Evolutionary conservation across 1,140 invertebrate species (phyloP), one percentile per base, ranked within the genome.

Genomic region (Araneus ventricosus): DNA sequence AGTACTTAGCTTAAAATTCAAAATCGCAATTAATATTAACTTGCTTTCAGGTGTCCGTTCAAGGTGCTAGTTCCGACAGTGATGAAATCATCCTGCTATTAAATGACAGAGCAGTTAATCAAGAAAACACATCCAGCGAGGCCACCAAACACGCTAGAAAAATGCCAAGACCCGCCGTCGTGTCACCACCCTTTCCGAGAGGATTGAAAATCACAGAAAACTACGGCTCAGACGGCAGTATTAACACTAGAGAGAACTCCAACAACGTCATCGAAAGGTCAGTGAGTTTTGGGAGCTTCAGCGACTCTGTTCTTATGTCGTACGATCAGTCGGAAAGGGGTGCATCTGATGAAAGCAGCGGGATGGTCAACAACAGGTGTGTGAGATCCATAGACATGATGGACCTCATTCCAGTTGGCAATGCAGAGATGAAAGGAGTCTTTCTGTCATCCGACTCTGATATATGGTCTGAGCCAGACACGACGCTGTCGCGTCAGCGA

Each of bases 391-490:
- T 93, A 17, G 92, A 93, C 39, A 93, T 93, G 92, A 93, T 93
- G 92, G 92, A 93, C 57, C 75, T 93, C n/a, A 93, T 93, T 7
- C 87, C 75, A 0, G 86, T 89, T 6, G 92, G 87, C 20, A 61
- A 79, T 17, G 52, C 67, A 6, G 86, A 88, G 4, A 8, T 61
- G 8, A 88, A 79, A 27, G 57, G 39, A 22, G 67, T 70, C 8
- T 88, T 88, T 57, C 41, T 93, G 37, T 88, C 92, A 6, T 93
- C 92, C 4, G 92, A 93, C 39, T 93, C 92, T 7, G 92, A 93
- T n/a, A 93, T 93, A 17, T 93, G 92, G 92, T 93, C 92, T 20
- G 92, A 93, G 45, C 92, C 92, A 30, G 92, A 93, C 67, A 93
- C 87, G 4, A 88, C 92, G 1, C 30, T 93, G 27, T 93, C 92